phyloP scores from a whole-genome alignment of 35 echinoderm and acorn worm species.

The Apostichopus japonicus region DNA sequence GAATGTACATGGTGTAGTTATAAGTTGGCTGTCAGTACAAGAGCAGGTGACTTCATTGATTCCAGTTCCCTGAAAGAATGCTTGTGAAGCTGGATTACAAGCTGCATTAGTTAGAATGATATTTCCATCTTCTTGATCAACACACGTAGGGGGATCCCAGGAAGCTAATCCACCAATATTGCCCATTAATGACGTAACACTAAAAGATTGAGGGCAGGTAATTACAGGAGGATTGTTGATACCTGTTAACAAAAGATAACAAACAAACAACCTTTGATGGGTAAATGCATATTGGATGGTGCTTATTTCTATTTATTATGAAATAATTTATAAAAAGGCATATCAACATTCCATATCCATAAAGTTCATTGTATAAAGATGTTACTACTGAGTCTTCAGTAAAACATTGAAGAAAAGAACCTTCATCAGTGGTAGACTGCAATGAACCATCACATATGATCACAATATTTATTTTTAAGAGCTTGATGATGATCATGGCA shows the following conservation, averaged over 20 bases:
- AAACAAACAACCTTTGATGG: too few species aligned
- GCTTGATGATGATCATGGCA: too few species aligned
- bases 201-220: neutral
- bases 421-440: too few species aligned
- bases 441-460: too few species aligned
- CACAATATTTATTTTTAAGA: too few species aligned
- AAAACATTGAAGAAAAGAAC: too few species aligned
- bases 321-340: too few species aligned
- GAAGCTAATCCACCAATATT: neutral
- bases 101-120: neutral
- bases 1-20: constrained; percentile 12
- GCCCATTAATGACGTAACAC: neutral
- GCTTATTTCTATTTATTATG: too few species aligned
- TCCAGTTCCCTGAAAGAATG: neutral
- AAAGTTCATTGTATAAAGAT: too few species aligned
- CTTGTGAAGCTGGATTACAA: neutral
- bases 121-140: constrained; percentile 23
- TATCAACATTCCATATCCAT: too few species aligned
- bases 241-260: neutral
- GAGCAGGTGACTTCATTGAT: neutral
- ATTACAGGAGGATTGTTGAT: constrained; percentile 15
- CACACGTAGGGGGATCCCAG: constrained; percentile 13
- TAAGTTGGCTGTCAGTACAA: neutral
- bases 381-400: too few species aligned
- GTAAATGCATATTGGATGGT: too few species aligned